Base-by-base conservation (phyloP, 2,113 vertebrate genomes). In the Myotis brandtii region DNA sequence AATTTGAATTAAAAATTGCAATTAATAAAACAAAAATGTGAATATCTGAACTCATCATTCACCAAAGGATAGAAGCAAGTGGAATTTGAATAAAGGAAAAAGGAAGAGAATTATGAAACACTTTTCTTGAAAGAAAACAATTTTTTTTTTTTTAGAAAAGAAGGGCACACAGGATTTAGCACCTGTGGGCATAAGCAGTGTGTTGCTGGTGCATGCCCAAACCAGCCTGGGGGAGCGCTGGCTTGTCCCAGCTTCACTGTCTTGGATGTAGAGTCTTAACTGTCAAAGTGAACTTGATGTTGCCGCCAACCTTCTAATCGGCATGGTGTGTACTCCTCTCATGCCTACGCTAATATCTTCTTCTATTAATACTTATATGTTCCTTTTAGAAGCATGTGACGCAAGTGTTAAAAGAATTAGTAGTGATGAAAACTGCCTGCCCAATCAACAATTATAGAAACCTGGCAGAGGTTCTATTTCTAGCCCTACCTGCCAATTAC, bases 251-350 rank as follows among this genome's bases (percentile, higher is more conserved):
- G 64, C 66, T 40, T 37, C 43, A 23, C 52, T 77, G 8, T 76
- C 96, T 82, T 95, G 83, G 91, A 32, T 81, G 52, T 52, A 94
- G 54, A 87, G 67, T 21, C 73, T 91, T 62, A 91, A 43, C 97
- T 97, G 92, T 97, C 96, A 98, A 62, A 97, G 9, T 27, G 52
- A 88, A 69, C 69, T n/a, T 52, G 40, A 67, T 75, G 12, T 86
- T 83, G 16, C 73, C 0, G 3, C 21, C 96, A 95, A 48, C 14
- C 13, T 94, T 96, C 80, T 67, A 75, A 96, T 87, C 7, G 43
- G 32, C 67, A 5, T 13, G n/a, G 2, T 64, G 76, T 87, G 95
- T 95, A 52, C 91, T 89, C 48, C 56, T 64, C 11, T 80, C 7
- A 1, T 25, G 43, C 90, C 91, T 94, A 11, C 77, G n/a, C 86